phyloP scores from a whole-genome alignment of 2,888 invertebrate genomes.

The Polydrusus cervinus region DNA sequence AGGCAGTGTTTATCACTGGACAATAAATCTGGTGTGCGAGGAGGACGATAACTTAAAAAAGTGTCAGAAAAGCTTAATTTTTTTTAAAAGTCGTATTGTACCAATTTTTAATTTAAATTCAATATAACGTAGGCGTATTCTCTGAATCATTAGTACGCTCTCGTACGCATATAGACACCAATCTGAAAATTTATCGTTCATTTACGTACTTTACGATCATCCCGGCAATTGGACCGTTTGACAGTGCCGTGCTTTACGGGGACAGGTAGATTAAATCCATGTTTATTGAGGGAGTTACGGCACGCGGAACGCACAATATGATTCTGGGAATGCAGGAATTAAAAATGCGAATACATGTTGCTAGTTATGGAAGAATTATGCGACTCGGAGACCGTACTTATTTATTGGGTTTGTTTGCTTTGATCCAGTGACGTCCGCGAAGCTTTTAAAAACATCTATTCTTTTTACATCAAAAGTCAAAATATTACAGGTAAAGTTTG shows the following conservation, averaged over 20 bases:
- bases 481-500: no score
- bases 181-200: constrained; percentile 54
- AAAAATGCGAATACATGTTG: constrained; percentile 51
- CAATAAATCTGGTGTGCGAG: no score
- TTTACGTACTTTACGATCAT: constrained; percentile 53
- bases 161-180: constrained; percentile 49
- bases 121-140: constrained; percentile 42
- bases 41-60: no score
- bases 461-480: no score
- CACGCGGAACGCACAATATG: constrained; percentile 55
- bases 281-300: constrained; percentile 57
- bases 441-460: background rate
- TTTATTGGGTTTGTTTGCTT: constrained; percentile 53
- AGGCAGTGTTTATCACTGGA: no score
- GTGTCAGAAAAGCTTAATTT: no score
- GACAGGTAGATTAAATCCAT: constrained; percentile 60
- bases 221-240: constrained; percentile 60
- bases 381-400: constrained; percentile 29
- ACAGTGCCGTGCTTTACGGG: constrained; percentile 58
- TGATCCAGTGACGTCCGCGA: constrained; percentile 33
- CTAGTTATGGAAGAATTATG: constrained; percentile 55
- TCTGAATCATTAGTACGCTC: constrained; percentile 50
- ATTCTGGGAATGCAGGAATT: constrained; percentile 59
- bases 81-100: background rate
- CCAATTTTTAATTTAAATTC: constrained; percentile 23